Conservation (phyloP, 2,888 invertebrate species). For the Mesorhabditis spiculigera region DNA sequence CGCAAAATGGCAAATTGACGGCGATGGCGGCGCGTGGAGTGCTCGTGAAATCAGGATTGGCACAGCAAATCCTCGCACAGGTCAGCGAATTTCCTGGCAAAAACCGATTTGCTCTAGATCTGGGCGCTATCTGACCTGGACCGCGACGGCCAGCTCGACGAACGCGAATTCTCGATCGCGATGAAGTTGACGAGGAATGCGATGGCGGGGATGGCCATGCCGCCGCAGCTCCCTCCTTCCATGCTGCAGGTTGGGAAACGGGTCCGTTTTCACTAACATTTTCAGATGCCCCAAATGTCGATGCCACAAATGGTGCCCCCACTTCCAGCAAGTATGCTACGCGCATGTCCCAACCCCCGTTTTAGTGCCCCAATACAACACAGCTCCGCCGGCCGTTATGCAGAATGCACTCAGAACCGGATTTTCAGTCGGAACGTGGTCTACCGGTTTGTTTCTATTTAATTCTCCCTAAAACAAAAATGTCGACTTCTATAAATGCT, state of each 20-base stretch:
- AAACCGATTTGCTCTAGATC: slow-evolving; percentile 63
- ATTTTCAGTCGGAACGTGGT: not conserved
- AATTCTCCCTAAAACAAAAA: not conserved
- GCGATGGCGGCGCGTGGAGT: slow-evolving; percentile 73
- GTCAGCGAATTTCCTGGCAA: slow-evolving; percentile 18
- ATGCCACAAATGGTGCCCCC: not conserved
- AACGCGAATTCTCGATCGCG: slow-evolving; percentile 79
- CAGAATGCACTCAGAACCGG: not conserved
- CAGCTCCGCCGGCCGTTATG: not conserved
- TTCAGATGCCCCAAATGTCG: not conserved
- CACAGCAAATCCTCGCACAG: slow-evolving; percentile 82
- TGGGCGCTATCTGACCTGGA: slow-evolving; percentile 92
- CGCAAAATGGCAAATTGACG: slow-evolving; percentile 29
- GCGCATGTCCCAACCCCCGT: not conserved
- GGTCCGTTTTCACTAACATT: not conserved
- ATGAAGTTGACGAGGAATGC: slow-evolving; percentile 68
- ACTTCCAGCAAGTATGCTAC: not conserved
- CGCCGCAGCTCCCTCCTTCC: slow-evolving; percentile 76
- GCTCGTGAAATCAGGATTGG: slow-evolving; percentile 85
- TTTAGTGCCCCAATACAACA: slow-evolving; percentile 5
- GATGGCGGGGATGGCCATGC: slow-evolving; percentile 84
- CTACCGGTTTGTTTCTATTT: slow-evolving; percentile 9
- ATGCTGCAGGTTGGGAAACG: slow-evolving; percentile 56
- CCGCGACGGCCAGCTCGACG: slow-evolving; percentile 85
- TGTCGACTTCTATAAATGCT: not conserved